These are phyloP conservation scores for Talpa occidentalis DNA, from an alignment of 2,113 vertebrate genomes.

Conservation along the genomic window DNA sequence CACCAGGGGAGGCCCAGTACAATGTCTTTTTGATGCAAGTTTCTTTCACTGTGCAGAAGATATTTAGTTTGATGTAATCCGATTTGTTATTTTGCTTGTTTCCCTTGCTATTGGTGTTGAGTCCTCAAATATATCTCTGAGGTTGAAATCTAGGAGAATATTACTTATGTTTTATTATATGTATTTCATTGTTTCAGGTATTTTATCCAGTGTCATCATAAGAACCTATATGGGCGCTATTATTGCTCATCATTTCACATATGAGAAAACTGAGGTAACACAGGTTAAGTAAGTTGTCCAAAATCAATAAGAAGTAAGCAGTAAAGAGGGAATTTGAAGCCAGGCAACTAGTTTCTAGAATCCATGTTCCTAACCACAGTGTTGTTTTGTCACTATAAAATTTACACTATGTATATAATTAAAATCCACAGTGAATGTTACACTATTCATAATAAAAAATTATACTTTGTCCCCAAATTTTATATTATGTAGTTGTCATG, in stretches of 20 bases:
- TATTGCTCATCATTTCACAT: background rate
- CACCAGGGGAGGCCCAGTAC: too few relatives aligned
- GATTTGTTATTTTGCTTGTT: too few relatives aligned
- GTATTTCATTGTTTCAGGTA: too few relatives aligned
- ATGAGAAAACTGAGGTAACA: background rate
- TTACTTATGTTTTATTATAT: too few relatives aligned
- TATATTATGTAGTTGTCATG: background rate
- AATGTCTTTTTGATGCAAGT: too few relatives aligned
- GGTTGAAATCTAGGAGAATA: too few relatives aligned
- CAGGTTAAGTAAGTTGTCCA: background rate
- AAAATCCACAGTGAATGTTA: constrained; percentile 7
- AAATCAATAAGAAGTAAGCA: background rate
- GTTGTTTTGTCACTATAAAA: background rate
- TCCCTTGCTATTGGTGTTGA: too few relatives aligned
- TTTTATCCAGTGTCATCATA: background rate
- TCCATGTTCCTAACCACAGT: background rate
- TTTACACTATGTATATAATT: background rate
- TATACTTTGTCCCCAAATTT: background rate
- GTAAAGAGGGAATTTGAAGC: background rate
- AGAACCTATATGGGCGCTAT: background rate
- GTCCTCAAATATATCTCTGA: too few relatives aligned
- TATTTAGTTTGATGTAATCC: too few relatives aligned
- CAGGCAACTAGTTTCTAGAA: background rate
- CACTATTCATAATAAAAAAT: background rate
- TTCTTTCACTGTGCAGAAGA: too few relatives aligned